These are phyloP conservation scores for Scolopax rusticola DNA, from an alignment of 2,797 vertebrate genomes.

Conservation along the genomic window DNA sequence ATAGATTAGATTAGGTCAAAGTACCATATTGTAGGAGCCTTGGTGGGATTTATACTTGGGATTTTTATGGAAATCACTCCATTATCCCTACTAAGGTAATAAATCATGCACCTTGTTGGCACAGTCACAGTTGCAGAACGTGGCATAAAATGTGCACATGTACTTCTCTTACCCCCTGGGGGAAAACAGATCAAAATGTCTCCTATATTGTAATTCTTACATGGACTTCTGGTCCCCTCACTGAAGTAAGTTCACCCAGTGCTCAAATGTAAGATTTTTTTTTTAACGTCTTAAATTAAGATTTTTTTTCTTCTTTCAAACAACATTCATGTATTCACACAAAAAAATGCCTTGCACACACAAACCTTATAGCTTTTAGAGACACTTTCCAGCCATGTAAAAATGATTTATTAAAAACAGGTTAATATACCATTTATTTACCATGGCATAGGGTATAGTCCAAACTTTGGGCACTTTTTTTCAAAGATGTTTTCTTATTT, in stretches of 20 bases:
- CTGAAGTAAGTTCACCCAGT: not conserved
- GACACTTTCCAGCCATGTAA: accelerated
- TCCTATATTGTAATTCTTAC: not conserved
- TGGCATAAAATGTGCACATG: not conserved
- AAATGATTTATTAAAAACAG: not conserved
- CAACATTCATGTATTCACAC: not conserved
- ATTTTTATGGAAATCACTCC: not conserved
- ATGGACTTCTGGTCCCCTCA: not conserved
- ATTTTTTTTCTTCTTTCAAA: not conserved
- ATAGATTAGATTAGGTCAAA: not conserved
- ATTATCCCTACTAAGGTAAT: not conserved
- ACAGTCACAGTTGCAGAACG: not conserved
- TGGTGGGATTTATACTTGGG: not conserved
- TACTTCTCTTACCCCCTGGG: not conserved
- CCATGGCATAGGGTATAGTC: not conserved
- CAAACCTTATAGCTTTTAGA: not conserved
- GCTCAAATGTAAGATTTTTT: not conserved
- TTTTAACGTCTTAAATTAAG: not conserved
- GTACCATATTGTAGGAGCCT: not conserved
- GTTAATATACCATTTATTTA: not conserved
- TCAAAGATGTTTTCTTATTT: not conserved
- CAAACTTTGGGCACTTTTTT: not conserved
- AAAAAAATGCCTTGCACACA: not conserved
- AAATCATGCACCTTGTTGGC: not conserved
- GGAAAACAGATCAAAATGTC: not conserved